Percentiles rank a stretch among this genome's conserved stretches.
These are phyloP conservation scores for Pantherophis guttatus DNA, from an alignment of 2,113 vertebrate genomes.

Conservation along the genomic window DNA sequence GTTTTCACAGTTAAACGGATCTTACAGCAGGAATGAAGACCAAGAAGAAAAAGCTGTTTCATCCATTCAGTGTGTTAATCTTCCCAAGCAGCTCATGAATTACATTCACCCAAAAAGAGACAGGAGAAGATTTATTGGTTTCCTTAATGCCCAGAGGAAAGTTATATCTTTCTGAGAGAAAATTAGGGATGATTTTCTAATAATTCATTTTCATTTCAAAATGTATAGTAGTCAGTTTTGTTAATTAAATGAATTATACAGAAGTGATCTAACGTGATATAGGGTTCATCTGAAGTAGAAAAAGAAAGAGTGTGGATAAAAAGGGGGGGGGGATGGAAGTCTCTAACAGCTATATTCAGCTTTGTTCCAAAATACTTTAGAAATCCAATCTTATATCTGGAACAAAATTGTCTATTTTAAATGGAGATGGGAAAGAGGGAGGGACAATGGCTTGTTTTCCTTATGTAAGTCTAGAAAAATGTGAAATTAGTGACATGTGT, in stretches of 20 bases:
- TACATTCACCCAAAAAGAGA: conserved; percentile 10
- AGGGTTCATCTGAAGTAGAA: neutral
- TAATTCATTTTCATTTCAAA: conserved; percentile 14
- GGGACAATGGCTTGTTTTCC: neutral
- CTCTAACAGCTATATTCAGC: neutral
- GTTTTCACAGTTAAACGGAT: conserved; percentile 4
- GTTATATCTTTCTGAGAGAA: neutral
- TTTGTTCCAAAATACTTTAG: neutral
- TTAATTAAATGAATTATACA: neutral
- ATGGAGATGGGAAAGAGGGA: neutral
- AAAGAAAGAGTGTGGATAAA: neutral
- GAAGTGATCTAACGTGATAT: neutral
- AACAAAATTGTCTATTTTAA: neutral
- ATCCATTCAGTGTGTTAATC: conserved; percentile 25
- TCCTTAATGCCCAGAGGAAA: neutral
- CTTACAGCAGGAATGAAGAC: conserved; percentile 7
- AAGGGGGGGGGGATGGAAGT: neutral
- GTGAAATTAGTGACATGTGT: neutral
- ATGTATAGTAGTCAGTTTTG: neutral
- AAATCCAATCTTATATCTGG: neutral
- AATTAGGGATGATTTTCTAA: neutral
- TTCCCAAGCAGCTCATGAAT: conserved; percentile 7
- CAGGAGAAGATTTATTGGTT: neutral
- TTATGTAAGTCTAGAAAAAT: neutral
- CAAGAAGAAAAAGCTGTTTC: conserved; percentile 51